phyloP scores from a whole-genome alignment of 2,113 vertebrate genomes.

The Meriones unguiculatus region DNA sequence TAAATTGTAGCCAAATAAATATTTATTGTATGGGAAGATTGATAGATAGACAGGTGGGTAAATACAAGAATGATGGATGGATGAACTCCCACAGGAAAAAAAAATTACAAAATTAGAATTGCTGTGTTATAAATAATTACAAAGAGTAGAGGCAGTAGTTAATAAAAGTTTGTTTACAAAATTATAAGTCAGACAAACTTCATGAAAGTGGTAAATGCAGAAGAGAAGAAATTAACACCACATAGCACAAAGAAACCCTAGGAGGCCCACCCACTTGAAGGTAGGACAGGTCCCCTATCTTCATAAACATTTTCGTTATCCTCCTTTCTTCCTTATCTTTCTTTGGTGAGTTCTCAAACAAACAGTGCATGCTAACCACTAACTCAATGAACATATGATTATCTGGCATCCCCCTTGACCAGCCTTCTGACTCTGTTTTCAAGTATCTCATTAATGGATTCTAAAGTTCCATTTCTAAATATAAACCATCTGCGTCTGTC shows the following conservation, averaged over 20 bases:
- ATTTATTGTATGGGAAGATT: neutral
- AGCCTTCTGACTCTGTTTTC: neutral
- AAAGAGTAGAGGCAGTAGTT: neutral
- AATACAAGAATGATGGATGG: neutral
- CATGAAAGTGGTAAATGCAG: neutral
- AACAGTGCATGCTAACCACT: neutral
- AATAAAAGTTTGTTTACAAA: conserved; percentile 25
- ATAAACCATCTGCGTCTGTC: neutral
- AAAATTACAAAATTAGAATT: neutral
- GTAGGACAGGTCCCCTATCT: neutral
- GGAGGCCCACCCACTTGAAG: neutral
- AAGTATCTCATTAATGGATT: conserved; percentile 1
- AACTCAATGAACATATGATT: neutral
- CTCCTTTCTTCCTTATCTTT: neutral
- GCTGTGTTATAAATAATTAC: neutral
- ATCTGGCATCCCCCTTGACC: neutral
- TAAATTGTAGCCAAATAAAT: neutral
- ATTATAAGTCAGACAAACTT: neutral
- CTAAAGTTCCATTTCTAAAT: neutral
- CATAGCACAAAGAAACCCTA: neutral
- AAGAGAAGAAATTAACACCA: neutral
- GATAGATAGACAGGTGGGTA: neutral
- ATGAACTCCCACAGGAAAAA: neutral
- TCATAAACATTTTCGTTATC: neutral
- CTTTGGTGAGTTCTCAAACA: neutral